phyloP scores from a whole-genome alignment of 2,888 invertebrate genomes.

The Aspidapion aeneum region DNA sequence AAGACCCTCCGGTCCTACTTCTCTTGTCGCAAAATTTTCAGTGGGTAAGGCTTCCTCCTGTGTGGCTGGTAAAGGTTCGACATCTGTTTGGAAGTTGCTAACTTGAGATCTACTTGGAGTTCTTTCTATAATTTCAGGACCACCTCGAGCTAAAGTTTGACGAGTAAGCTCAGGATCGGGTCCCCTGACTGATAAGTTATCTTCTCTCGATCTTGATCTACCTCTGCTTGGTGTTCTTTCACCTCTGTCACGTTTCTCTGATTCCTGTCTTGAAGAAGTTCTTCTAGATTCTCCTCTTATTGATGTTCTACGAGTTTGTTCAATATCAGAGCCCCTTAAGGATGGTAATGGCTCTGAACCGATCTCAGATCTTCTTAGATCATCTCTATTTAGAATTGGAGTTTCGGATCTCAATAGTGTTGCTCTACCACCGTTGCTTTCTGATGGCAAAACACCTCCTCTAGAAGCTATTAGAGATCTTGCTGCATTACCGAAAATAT shows the following conservation, averaged over 20 bases:
- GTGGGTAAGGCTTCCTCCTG: no score
- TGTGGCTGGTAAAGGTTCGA: not conserved
- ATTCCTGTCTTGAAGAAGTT: not conserved
- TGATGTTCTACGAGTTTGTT: not conserved
- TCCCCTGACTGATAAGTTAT: not conserved
- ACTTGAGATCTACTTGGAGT: not conserved
- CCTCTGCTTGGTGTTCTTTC: not conserved
- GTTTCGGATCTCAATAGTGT: slow-evolving; percentile 18
- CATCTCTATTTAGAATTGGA: slow-evolving; percentile 17
- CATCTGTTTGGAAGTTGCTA: not conserved
- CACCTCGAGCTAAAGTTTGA: not conserved
- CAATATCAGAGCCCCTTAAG: slow-evolving; percentile 17
- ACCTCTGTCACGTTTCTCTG: not conserved
- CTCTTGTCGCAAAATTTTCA: not conserved
- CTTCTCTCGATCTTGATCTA: not conserved
- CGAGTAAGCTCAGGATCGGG: not conserved
- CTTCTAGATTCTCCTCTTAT: not conserved
- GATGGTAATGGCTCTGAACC: slow-evolving; percentile 16
- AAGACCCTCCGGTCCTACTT: not conserved
- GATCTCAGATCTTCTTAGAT: slow-evolving; percentile 4
- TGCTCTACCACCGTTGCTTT: not conserved
- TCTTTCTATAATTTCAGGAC: not conserved
- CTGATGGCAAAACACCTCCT: not conserved
- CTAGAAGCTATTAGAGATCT: slow-evolving; percentile 9
- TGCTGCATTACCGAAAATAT: not conserved